Conservation (phyloP, 1,140 invertebrate genomes). For the Caenorhabditis briggsae region DNA sequence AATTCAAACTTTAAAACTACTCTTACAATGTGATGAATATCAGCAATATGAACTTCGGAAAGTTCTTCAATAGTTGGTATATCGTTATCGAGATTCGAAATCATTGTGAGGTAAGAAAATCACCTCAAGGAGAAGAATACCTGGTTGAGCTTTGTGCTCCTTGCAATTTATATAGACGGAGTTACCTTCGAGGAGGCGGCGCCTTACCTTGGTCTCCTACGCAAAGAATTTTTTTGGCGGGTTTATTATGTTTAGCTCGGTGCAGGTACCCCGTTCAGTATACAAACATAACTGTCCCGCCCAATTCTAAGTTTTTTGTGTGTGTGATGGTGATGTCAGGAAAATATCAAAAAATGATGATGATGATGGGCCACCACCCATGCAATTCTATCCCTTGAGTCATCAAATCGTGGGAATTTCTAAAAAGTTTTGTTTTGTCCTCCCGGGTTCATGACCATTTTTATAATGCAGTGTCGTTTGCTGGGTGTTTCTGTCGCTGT, state of each 20-base stretch:
- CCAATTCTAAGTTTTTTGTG: constrained; percentile 14
- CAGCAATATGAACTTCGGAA: constrained; percentile 32
- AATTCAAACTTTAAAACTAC: background rate
- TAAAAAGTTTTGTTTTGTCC: background rate
- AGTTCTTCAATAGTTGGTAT: constrained; percentile 49
- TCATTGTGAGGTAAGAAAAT: background rate
- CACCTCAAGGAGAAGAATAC: constrained; percentile 19
- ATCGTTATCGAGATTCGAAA: background rate
- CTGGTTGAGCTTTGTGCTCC: constrained; percentile 45
- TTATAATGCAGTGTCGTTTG: background rate
- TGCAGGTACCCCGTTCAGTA: constrained; percentile 16
- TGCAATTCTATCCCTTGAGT: constrained; percentile 38
- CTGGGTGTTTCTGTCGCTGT: no score
- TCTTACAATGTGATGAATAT: constrained; percentile 37
- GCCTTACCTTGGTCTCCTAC: constrained; percentile 13
- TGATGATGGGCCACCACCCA: constrained; percentile 7
- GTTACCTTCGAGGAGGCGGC: constrained; percentile 3
- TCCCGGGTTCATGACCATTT: background rate
- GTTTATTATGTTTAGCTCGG: constrained; percentile 47
- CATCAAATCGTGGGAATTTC: constrained; percentile 18
- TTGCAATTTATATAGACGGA: constrained; percentile 4
- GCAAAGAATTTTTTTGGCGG: background rate
- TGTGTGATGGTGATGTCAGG: constrained; percentile 41
- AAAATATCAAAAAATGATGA: constrained; percentile 32
- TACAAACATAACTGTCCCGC: constrained; percentile 37